These are phyloP conservation scores for Dinomys branickii DNA, from an alignment of 2,113 vertebrate species.

Conservation along the genomic window DNA sequence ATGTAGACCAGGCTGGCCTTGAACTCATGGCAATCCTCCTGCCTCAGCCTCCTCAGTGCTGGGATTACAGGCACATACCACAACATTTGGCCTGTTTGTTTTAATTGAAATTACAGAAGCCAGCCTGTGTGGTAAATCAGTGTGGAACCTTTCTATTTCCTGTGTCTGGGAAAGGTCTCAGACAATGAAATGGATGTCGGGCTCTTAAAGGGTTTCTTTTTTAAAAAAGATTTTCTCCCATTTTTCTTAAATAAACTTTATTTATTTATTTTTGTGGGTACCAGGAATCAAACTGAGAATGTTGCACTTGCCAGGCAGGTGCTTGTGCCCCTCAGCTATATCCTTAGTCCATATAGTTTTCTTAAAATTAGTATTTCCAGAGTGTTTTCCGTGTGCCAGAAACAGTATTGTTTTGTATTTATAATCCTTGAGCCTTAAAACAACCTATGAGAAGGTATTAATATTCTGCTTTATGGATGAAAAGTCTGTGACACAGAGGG, in stretches of 20 bases:
- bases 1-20: background rate
- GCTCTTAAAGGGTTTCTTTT: background rate
- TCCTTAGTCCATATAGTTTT: background rate
- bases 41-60: background rate
- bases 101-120: constrained; percentile 56
- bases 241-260: too few relatives aligned
- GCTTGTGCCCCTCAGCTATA: too few relatives aligned
- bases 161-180: background rate
- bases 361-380: background rate
- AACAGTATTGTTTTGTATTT: constrained; percentile 15
- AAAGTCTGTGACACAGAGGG: constrained; percentile 40
- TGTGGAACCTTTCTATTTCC: constrained; percentile 27
- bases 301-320: too few relatives aligned
- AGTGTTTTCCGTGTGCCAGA: constrained; percentile 46
- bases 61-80: background rate
- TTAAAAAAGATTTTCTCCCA: too few relatives aligned
- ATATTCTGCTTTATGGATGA: constrained; percentile 29
- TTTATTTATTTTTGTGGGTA: too few relatives aligned
- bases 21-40: background rate
- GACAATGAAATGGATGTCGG: background rate
- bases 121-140: background rate
- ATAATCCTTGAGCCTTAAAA: constrained; percentile 39
- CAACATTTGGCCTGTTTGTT: background rate
- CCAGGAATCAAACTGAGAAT: too few relatives aligned
- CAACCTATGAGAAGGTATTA: background rate